Base-by-base conservation (phyloP, 2,888 invertebrate genomes). In the Chromoteleia sp. region DNA sequence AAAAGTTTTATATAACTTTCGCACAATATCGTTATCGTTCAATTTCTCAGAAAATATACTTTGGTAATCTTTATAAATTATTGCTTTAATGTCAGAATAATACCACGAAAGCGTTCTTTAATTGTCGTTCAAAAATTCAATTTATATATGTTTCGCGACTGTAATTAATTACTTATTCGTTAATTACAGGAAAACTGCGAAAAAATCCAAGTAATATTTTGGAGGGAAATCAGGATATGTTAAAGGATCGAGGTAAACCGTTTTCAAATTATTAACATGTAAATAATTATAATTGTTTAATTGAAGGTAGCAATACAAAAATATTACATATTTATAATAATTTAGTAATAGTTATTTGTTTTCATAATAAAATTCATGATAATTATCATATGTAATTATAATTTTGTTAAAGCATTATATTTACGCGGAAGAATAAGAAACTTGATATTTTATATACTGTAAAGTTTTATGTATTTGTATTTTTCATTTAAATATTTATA, bases 201-300 rank as follows among this genome's bases (percentile, higher is more conserved):
- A 90, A 91, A 75, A 90, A 89, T 76, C 86, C 87, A 17, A 88
- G 88, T 7, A 91, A 89, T 83, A 88, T 91, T 74, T 85, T 91
- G 15, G 90, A 90, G 68, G 91, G 90, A 71, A 91, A 90, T 84
- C 91, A 90, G 71, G 89, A 91, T 68, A 90, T 90, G 88, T 82
- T 90, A 48, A 90, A 91, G 77, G 91, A 91, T 71, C 86, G 88
- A 87, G 90, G 91, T 91, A 85, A 58, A 33, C 33, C 10, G 43
- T 12, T 68, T 21, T n/a, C 8, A 1, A 29, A 29, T 29, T 3
- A 29, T 17, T 21, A n/a, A n/a, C n/a, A n/a, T n/a, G n/a, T n/a
- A n/a, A n/a, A n/a, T n/a, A n/a, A n/a, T n/a, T 33, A 25, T 25
- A 25, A 25, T 25, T 25, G 25, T 25, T 25, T 25, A 4, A 25